Evolutionary conservation across 2,113 vertebrate genomes (phyloP).

Genomic region (Sisor rabdophorus): DNA sequence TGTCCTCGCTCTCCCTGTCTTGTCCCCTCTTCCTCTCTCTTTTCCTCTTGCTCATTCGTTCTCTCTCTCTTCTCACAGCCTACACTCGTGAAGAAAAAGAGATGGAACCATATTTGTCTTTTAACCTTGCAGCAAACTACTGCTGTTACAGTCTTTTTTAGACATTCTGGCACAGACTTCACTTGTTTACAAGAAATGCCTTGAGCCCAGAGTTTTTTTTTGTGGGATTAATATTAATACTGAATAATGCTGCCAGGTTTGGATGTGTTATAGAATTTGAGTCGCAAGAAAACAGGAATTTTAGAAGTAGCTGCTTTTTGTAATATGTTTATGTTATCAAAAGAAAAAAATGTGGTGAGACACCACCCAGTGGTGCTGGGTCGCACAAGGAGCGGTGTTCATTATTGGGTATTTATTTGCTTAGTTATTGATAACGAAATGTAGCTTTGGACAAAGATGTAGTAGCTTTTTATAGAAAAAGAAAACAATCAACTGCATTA

Average conservation of each 20-base stretch:
- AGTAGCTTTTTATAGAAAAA: no score
- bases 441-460: no score
- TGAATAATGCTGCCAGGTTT: background rate
- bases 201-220: background rate
- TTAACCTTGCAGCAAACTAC: constrained; percentile 6
- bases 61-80: constrained; percentile 16
- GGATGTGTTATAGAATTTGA: background rate
- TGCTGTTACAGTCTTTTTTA: background rate
- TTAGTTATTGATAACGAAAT: no score
- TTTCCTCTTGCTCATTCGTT: background rate
- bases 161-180: background rate
- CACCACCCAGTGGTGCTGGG: background rate
- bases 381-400: no score
- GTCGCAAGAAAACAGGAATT: background rate
- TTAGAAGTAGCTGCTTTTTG: background rate
- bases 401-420: no score
- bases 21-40: no score
- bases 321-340: background rate
- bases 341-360: background rate
- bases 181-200: constrained; percentile 11
- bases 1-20: background rate
- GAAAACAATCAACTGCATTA: no score
- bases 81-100: constrained; percentile 32
- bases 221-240: background rate
- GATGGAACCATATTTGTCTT: constrained; percentile 27